Base-by-base conservation (phyloP, 2,113 vertebrate genomes). In the Tamias sibiricus region DNA sequence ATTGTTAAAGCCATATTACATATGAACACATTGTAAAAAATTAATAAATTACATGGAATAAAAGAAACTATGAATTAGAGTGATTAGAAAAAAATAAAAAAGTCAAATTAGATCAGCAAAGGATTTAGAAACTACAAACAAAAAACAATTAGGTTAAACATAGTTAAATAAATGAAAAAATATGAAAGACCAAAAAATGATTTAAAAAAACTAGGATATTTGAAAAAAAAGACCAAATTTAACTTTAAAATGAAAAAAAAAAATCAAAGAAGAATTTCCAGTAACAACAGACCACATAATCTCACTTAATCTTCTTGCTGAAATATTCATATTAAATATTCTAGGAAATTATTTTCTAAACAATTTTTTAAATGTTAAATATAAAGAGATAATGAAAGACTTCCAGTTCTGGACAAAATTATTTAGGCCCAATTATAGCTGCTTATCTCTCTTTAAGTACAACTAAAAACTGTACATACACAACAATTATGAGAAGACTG, bases 191-290 rank as follows among this genome's bases (percentile, higher is more conserved):
- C 40, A 37, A 66, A 20, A 49, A 7, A 49, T 12, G 44, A 52
- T n/a, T n/a, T 17, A 49, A 37, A 42, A 42, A 64, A 6, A 32
- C 22, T n/a, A 40, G 59, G 9, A 90, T 47, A 85, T 76, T 59
- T 68, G 32, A 37, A 81, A 80, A 81, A 80, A 64, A 54, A 8
- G n/a, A 30, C 7, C 11, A 86, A 87, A 26, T 54, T 95, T 52
- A 86, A 72, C 35, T 86, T 79, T 37, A 37, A 95, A 84, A 68
- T 84, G 12, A 74, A 59, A 52, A 93, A 81, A 40, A 42, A 93
- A 81, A 40, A 42, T 32, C 28, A 68, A 30, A 68, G 14, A 49
- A 85, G 37, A 44, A 66, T 52, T 42, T 74, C n/a, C 35, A 80
- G 7, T 74, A 81, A 95, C 42, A 40, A n/a, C 24, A 83, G 14